Conservation (phyloP, 2,888 invertebrate species). For the Ischnus inquisitorius region DNA sequence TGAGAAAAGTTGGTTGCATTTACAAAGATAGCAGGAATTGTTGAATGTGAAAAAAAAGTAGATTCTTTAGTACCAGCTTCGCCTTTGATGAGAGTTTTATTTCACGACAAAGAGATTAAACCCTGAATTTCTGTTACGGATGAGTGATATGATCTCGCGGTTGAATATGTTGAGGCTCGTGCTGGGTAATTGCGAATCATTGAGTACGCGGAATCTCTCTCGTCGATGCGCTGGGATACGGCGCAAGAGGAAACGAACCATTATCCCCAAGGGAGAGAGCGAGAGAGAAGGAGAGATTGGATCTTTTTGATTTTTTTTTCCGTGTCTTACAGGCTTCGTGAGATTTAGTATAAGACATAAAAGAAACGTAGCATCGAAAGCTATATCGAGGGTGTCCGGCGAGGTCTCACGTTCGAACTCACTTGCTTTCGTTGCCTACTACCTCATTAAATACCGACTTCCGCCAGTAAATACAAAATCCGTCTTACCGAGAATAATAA, state of each 20-base stretch:
- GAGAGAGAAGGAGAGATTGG: conserved; percentile 50
- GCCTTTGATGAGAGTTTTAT: conserved; percentile 2
- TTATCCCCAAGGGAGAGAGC: conserved; percentile 54
- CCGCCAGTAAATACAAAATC: conserved; percentile 61
- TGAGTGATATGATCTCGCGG: conserved; percentile 33
- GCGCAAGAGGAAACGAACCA: conserved; percentile 67
- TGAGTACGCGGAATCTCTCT: conserved; percentile 55
- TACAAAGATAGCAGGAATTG: no score
- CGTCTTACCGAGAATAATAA: conserved; percentile 62
- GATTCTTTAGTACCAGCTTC: neutral
- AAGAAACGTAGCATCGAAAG: conserved; percentile 50
- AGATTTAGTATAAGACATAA: conserved; percentile 53
- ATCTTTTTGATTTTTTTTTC: conserved; percentile 66
- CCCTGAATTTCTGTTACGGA: neutral
- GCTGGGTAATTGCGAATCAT: conserved; percentile 71
- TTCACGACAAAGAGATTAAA: conserved; percentile 16
- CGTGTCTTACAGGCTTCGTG: conserved; percentile 57
- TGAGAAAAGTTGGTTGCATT: no score
- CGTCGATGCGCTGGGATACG: conserved; percentile 55
- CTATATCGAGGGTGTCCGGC: conserved; percentile 59
- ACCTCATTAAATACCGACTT: conserved; percentile 66
- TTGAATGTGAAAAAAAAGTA: no score
- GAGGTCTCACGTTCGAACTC: conserved; percentile 65
- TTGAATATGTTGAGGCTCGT: conserved; percentile 56
- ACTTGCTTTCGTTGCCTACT: conserved; percentile 41